phyloP scores from a whole-genome alignment of 2,797 vertebrate species.

The Dendrocincla tyrannina region DNA sequence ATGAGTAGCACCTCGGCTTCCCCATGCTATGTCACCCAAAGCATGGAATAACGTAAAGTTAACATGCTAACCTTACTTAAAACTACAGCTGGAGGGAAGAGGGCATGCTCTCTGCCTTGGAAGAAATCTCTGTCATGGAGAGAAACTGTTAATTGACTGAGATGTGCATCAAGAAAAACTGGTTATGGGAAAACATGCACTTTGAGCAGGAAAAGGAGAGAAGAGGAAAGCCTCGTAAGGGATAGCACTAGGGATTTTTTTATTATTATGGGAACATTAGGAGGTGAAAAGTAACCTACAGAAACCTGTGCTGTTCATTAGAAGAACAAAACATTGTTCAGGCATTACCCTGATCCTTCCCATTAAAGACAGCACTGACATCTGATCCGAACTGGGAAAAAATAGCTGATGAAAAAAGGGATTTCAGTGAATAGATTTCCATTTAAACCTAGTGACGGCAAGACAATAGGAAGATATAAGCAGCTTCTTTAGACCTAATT shows the following conservation, averaged over 20 bases:
- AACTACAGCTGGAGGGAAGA: not conserved
- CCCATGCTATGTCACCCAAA: not conserved
- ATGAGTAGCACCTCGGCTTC: not conserved
- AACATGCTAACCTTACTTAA: not conserved
- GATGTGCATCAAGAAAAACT: not conserved
- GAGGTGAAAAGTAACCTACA: not conserved
- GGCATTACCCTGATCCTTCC: not conserved
- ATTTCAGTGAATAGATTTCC: not conserved
- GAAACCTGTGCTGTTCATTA: not conserved
- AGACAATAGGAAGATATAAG: not conserved
- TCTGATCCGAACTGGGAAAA: not conserved
- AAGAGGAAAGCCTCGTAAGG: not conserved
- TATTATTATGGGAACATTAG: not conserved
- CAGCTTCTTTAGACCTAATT: not conserved
- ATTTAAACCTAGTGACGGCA: conserved; percentile 10
- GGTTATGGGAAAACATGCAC: not conserved
- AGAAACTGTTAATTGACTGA: not conserved
- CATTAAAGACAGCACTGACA: not conserved
- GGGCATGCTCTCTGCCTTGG: not conserved
- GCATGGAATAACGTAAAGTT: not conserved
- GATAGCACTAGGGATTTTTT: not conserved
- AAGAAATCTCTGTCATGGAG: not conserved
- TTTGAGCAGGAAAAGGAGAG: not conserved
- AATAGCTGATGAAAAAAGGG: not conserved
- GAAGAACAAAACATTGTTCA: not conserved